Evolutionary conservation across 2,888 invertebrate genomes (phyloP).

Genomic region (Drosophila recens): DNA sequence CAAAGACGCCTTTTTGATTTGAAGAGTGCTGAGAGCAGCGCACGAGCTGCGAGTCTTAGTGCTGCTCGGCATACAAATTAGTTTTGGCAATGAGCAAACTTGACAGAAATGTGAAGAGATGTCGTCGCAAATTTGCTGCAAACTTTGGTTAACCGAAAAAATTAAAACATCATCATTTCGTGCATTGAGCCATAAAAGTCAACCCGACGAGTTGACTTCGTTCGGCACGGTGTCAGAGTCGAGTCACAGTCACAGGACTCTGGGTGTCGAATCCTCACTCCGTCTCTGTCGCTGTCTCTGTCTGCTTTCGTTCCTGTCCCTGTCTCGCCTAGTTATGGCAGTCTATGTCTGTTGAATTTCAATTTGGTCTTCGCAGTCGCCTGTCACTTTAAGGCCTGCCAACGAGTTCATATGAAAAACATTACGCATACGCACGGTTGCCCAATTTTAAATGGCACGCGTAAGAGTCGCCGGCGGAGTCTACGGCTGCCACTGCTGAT

Average conservation of each 20-base stretch:
- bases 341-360: conserved; percentile 73
- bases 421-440: conserved; percentile 80
- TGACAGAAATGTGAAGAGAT: conserved; percentile 45
- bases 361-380: conserved; percentile 56
- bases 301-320: conserved; percentile 2
- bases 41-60: conserved; percentile 67
- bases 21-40: conserved; percentile 27
- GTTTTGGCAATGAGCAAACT: conserved; percentile 54
- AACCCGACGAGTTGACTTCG: conserved; percentile 52
- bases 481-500: conserved; percentile 9
- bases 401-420: conserved; percentile 77
- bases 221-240: conserved; percentile 26
- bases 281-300: neutral
- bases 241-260: conserved; percentile 14
- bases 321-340: conserved; percentile 51
- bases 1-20: conserved; percentile 68
- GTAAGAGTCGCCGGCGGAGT: conserved; percentile 52
- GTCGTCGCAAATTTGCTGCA: conserved; percentile 61
- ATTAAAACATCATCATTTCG: conserved; percentile 80
- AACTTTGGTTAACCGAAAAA: conserved; percentile 78
- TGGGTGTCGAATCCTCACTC: conserved; percentile 1
- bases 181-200: conserved; percentile 73
- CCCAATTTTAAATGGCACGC: conserved; percentile 80
- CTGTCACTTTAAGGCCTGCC: conserved; percentile 60
- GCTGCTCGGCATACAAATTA: conserved; percentile 76